Evolutionary conservation across 92 coral and sea anemone species (phyloP).

Genomic region (Bergia sp.): DNA sequence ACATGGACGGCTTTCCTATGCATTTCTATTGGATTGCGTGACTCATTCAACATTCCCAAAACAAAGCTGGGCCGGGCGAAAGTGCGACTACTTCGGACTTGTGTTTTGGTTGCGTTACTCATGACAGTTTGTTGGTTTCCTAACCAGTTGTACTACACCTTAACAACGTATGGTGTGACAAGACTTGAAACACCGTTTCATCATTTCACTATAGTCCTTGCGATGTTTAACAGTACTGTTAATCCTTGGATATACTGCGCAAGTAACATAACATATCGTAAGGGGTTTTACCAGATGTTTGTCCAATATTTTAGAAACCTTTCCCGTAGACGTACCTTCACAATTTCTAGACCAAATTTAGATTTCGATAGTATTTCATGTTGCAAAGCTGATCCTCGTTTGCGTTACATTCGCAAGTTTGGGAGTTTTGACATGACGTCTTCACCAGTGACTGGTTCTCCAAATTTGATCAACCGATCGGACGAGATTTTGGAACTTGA

Average conservation of each 20-base stretch:
- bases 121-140: slow-evolving; percentile 87
- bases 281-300: slow-evolving; percentile 46
- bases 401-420: slow-evolving; percentile 2
- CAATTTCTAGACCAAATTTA: neutral
- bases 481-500: neutral
- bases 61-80: slow-evolving; percentile 43
- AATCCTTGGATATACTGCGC: slow-evolving; percentile 78
- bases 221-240: slow-evolving; percentile 71
- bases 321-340: neutral
- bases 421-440: neutral
- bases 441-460: neutral
- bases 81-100: slow-evolving; percentile 62
- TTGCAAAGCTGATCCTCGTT: neutral
- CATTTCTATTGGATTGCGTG: slow-evolving; percentile 57
- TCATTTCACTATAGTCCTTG: slow-evolving; percentile 68
- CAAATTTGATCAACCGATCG: neutral
- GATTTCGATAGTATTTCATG: neutral
- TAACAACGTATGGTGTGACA: slow-evolving; percentile 55
- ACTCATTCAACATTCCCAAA: slow-evolving; percentile 44
- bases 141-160: slow-evolving; percentile 72
- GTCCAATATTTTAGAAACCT: neutral
- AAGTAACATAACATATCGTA: slow-evolving; percentile 66
- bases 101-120: slow-evolving; percentile 67
- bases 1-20: slow-evolving; percentile 71
- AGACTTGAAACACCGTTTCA: slow-evolving; percentile 68